Evolutionary conservation across 2,113 vertebrate genomes (phyloP).

Genomic region (Calidris pugnax): DNA sequence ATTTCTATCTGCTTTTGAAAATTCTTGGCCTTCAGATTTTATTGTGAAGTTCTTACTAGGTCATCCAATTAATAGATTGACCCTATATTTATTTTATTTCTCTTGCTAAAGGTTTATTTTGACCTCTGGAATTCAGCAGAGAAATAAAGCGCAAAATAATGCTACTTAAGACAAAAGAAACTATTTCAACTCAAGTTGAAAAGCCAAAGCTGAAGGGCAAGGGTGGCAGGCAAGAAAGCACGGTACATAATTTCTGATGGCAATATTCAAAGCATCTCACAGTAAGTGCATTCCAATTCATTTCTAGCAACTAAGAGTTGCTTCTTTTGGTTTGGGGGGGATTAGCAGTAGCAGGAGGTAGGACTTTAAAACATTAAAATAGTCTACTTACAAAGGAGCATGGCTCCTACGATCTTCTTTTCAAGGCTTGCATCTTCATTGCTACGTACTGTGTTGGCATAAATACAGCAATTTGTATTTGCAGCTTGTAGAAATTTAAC

Average conservation of each 20-base stretch:
- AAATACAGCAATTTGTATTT: neutral
- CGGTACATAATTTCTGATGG: neutral
- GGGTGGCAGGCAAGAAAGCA: conserved; percentile 45
- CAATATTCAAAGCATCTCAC: conserved; percentile 3
- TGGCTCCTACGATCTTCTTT: neutral
- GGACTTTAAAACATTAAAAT: neutral
- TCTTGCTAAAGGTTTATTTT: conserved; percentile 45
- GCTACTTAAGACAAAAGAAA: conserved; percentile 1
- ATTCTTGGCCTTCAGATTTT: neutral
- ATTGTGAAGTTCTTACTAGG: neutral
- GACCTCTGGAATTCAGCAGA: conserved; percentile 36
- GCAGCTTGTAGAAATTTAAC: neutral
- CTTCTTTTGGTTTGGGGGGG: neutral
- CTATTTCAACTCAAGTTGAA: neutral
- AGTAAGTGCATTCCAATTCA: conserved; percentile 18
- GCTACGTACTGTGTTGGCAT: neutral
- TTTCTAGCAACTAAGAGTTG: neutral
- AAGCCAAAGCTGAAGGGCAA: conserved; percentile 49
- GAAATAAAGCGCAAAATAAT: conserved; percentile 29
- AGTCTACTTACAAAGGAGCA: neutral
- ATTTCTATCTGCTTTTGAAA: conserved; percentile 13
- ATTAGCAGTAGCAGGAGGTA: neutral
- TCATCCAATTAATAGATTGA: conserved; percentile 14
- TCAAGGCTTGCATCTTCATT: neutral
- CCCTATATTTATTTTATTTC: conserved; percentile 16